phyloP scores from a whole-genome alignment of 30 jellyfish, hydroid and myxozoan genomes.

The Sanderia malayensis region DNA sequence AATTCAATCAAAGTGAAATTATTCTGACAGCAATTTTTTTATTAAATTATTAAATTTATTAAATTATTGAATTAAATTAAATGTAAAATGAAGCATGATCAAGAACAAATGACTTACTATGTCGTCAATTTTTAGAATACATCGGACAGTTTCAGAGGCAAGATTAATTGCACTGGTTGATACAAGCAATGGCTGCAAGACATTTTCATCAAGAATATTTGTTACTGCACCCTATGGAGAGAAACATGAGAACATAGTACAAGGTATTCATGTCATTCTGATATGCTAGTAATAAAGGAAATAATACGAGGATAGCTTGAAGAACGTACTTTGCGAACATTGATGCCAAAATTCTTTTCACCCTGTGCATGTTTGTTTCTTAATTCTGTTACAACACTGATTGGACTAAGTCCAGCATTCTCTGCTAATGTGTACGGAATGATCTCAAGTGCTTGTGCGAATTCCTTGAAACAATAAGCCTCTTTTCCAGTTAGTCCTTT shows the following conservation, averaged over 20 bases:
- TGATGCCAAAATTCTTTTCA: conserved; percentile 86
- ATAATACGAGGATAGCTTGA: background rate
- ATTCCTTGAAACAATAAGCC: conserved; percentile 93
- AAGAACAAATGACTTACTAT: conserved; percentile 44
- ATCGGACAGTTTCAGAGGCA: conserved; percentile 98
- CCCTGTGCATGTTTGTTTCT: conserved; percentile 94
- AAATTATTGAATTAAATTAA: too few species aligned
- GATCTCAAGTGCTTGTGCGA: conserved; percentile 97
- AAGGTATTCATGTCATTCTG: background rate
- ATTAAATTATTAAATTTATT: too few species aligned
- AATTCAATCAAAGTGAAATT: background rate
- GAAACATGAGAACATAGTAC: background rate
- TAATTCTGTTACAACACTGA: conserved; percentile 94
- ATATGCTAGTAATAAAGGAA: background rate
- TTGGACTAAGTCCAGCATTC: conserved; percentile 98
- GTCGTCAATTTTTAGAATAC: conserved; percentile 97
- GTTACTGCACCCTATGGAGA: conserved; percentile 80
- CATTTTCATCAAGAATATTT: conserved; percentile 89
- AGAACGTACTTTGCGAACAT: conserved; percentile 83
- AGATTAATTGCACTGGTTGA: conserved; percentile 94
- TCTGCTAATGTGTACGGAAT: conserved; percentile 97
- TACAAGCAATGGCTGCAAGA: conserved; percentile 92
- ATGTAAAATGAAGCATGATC: background rate
- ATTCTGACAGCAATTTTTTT: too few species aligned
- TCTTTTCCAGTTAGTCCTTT: conserved; percentile 88